Conservation (phyloP, 2,113 vertebrate genomes). For the Drymodes brunneopygia region DNA sequence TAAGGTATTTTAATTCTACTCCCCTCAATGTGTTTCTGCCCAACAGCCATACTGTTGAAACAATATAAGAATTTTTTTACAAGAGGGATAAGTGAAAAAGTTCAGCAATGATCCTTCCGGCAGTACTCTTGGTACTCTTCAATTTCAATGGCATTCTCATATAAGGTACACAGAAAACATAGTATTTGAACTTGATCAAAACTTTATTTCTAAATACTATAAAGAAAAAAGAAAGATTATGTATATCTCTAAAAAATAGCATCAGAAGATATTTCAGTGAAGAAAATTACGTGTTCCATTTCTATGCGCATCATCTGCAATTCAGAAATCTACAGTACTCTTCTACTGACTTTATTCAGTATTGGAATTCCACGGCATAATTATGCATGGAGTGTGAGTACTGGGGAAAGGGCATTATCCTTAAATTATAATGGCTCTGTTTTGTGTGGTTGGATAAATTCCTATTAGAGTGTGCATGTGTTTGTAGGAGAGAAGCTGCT, state of each 20-base stretch:
- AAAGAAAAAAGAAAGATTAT: neutral
- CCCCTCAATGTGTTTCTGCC: neutral
- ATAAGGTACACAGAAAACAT: neutral
- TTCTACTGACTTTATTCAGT: neutral
- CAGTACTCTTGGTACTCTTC: neutral
- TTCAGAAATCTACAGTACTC: neutral
- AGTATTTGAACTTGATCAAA: neutral
- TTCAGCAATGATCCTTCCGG: neutral
- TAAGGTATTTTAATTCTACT: neutral
- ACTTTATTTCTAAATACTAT: neutral
- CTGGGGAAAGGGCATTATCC: neutral
- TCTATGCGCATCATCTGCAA: neutral
- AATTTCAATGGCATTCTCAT: neutral
- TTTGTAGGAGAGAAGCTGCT: neutral
- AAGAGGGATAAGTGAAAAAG: neutral
- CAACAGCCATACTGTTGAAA: neutral
- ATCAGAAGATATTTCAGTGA: neutral
- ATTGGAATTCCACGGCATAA: neutral
- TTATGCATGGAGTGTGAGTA: neutral
- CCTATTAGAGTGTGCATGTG: neutral
- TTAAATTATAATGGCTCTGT: neutral
- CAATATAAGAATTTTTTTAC: neutral
- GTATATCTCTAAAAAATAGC: neutral
- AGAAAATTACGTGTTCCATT: neutral
- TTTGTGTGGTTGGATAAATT: neutral